These are phyloP conservation scores for Etheostoma spectabile DNA, from an alignment of 2,113 vertebrate genomes.

Conservation along the genomic window DNA sequence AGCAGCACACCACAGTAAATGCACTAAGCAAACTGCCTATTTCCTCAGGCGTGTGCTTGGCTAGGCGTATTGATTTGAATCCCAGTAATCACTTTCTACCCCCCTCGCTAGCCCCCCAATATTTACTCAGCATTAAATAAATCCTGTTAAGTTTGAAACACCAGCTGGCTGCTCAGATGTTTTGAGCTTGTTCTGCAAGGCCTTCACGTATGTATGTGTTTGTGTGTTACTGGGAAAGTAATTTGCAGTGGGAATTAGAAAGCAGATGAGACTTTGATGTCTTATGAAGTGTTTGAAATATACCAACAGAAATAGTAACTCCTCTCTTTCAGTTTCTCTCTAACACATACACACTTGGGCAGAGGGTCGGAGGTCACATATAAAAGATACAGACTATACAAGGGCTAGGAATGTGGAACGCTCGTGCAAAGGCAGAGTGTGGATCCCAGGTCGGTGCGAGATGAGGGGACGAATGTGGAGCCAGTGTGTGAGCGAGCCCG, in stretches of 20 bases:
- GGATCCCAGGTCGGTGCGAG: constrained; percentile 59
- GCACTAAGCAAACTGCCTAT: constrained; percentile 70
- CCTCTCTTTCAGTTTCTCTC: constrained; percentile 11
- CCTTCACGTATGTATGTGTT: neutral
- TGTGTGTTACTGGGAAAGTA: constrained; percentile 16
- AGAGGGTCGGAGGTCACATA: constrained; percentile 42
- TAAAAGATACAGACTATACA: constrained; percentile 35
- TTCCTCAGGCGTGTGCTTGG: constrained; percentile 72
- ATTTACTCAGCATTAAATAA: constrained; percentile 77
- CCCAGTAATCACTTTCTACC: constrained; percentile 72
- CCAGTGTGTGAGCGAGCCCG: constrained; percentile 58
- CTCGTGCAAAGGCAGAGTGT: constrained; percentile 37
- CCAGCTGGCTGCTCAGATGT: constrained; percentile 54
- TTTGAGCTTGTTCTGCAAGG: constrained; percentile 45
- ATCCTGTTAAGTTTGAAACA: constrained; percentile 75
- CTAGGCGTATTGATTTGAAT: constrained; percentile 74
- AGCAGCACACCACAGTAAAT: constrained; percentile 77
- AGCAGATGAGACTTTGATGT: constrained; percentile 17
- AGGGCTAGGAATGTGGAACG: constrained; percentile 63
- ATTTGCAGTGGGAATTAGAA: constrained; percentile 8
- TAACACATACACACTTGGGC: neutral
- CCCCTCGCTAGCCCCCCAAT: constrained; percentile 43
- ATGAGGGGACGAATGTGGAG: constrained; percentile 65
- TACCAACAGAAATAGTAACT: neutral
- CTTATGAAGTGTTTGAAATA: constrained; percentile 17